phyloP scores from a whole-genome alignment of 2,797 vertebrate species.

The Sebastiscus albofasciatus region DNA sequence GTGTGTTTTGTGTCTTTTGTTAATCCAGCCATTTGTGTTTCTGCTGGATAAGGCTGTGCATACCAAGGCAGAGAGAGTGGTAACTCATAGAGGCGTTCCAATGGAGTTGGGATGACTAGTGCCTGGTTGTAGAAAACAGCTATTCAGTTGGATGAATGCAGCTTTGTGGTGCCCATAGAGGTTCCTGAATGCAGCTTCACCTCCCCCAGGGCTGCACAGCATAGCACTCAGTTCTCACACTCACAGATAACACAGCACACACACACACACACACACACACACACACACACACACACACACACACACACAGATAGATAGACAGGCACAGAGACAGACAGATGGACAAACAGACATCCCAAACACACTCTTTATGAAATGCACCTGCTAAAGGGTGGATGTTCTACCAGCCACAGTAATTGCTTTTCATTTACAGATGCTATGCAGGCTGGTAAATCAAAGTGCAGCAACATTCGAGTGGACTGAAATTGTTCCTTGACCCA shows the following conservation, averaged over 20 bases:
- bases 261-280: slow-evolving; percentile 2
- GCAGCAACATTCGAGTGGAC: neutral
- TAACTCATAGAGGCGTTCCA: slow-evolving; percentile 75
- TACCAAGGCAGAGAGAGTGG: slow-evolving; percentile 73
- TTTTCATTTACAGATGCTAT: neutral
- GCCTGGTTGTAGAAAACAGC: slow-evolving; percentile 77
- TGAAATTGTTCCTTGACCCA: neutral
- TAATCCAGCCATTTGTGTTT: slow-evolving; percentile 63
- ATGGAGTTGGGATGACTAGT: slow-evolving; percentile 67
- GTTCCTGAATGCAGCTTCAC: slow-evolving; percentile 72
- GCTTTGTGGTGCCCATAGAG: slow-evolving; percentile 79
- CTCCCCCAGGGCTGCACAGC: slow-evolving; percentile 69
- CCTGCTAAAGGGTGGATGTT: neutral
- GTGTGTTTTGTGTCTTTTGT: slow-evolving; percentile 47
- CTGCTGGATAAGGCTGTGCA: slow-evolving; percentile 63
- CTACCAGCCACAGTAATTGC: neutral
- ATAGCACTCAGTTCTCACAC: slow-evolving; percentile 72
- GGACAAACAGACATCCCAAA: neutral
- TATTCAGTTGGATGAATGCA: slow-evolving; percentile 83
- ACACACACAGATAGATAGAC: neutral
- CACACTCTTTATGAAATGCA: slow-evolving; percentile 11
- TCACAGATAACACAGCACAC: slow-evolving; percentile 23
- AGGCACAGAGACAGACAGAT: neutral
- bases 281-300: slow-evolving; percentile 54
- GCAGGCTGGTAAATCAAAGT: neutral